phyloP scores from a whole-genome alignment of 2,888 invertebrate genomes.

The Euplagia quadripunctaria region DNA sequence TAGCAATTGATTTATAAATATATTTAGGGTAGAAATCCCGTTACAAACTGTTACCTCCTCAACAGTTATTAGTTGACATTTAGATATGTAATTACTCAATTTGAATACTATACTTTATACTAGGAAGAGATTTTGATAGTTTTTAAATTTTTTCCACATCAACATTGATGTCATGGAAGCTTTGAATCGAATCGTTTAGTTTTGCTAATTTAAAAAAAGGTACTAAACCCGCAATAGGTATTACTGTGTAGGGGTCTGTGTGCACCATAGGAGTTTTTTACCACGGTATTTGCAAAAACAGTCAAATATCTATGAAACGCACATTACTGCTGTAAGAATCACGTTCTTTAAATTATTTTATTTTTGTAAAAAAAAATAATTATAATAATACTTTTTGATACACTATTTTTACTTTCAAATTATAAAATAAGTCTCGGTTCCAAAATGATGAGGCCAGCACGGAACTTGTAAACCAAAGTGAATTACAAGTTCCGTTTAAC shows the following conservation, averaged over 20 bases:
- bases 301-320: no score
- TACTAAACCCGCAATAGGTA: neutral
- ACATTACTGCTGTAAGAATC: no score
- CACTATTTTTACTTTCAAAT: neutral
- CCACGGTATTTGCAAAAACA: neutral
- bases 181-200: neutral
- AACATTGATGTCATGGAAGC: neutral
- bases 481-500: no score
- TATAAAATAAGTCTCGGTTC: neutral
- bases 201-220: neutral
- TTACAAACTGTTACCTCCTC: neutral
- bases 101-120: neutral
- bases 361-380: no score
- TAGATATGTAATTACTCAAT: neutral
- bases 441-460: neutral
- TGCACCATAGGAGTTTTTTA: neutral
- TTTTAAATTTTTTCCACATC: no score
- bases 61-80: neutral
- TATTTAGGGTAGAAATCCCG: neutral
- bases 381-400: no score
- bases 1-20: constrained; percentile 4
- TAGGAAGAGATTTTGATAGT: no score
- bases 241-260: neutral
- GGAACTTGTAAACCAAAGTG: no score
- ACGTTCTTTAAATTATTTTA: no score